Evolutionary conservation across 2,888 invertebrate species (phyloP).

Genomic region (Lomographa bimaculata): DNA sequence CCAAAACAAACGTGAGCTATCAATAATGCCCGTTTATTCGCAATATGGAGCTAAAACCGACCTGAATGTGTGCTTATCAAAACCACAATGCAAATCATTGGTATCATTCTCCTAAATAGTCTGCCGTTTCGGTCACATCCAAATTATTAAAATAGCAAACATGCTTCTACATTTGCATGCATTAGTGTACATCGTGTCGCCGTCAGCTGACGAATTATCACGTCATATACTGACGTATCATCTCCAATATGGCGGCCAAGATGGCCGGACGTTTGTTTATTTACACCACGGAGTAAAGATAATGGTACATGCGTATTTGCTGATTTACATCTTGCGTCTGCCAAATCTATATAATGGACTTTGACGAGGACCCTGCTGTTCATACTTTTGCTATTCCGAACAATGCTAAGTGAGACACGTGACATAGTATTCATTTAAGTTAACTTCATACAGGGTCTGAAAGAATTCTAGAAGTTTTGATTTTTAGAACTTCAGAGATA

Average conservation of each 20-base stretch:
- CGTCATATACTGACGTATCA: slow-evolving; percentile 69
- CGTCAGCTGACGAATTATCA: slow-evolving; percentile 62
- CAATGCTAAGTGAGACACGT: slow-evolving; percentile 25
- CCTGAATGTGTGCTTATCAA: slow-evolving; percentile 29
- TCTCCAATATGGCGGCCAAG: slow-evolving; percentile 66
- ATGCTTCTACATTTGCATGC: not conserved
- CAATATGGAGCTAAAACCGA: slow-evolving; percentile 52
- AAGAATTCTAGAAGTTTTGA: too few relatives aligned
- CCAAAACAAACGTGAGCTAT: slow-evolving; percentile 55
- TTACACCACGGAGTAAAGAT: too few relatives aligned
- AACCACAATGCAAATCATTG: slow-evolving; percentile 33
- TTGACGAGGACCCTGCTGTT: slow-evolving; percentile 24
- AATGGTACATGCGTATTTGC: too few relatives aligned
- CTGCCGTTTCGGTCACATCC: not conserved
- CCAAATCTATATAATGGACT: slow-evolving; percentile 27
- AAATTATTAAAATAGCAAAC: not conserved
- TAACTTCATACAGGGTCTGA: too few relatives aligned
- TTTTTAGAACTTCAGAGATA: too few relatives aligned
- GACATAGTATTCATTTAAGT: too few relatives aligned
- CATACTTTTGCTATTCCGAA: slow-evolving; percentile 17
- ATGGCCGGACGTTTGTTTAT: slow-evolving; percentile 67
- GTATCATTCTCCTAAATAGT: not conserved
- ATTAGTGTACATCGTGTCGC: slow-evolving; percentile 32
- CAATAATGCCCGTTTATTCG: slow-evolving; percentile 48
- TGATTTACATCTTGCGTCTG: slow-evolving; percentile 43